Base-by-base conservation (phyloP, 2,888 invertebrate species). In the Caenorhabditis becei region DNA sequence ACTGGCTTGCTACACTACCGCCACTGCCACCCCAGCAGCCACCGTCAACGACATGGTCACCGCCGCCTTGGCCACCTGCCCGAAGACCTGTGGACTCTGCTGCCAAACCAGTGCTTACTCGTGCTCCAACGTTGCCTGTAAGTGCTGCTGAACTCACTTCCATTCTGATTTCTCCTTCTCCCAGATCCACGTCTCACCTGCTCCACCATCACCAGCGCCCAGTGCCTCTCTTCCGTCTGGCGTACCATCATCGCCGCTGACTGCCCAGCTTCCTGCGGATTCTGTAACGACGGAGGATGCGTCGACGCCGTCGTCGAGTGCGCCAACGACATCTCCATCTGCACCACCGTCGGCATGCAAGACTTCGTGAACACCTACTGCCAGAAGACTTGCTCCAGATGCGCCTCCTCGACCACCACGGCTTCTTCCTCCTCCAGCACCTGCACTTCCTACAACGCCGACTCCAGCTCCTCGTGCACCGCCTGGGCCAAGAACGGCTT, bases 11-110 rank as follows among this genome's bases (percentile, higher is more conserved):
- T 79, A 75, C 44, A 67, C 75, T 23, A 75, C 75, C 14, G 67
- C 66, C 26, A 61, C 66, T 24, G 75, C 75, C 16, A 75, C 75
- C 7, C 63, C 77, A 49, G 78, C 78, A 14, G 37, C 71, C 4
- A 51, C 65, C 14, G 70, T 71, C 14, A 47, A 47, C 11, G 71
- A 78, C 49, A 63, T 71, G 71, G 66, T 66, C 2, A 61, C 63
- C 23, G 79, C 75, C 10, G 82, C 82, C 5, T n/a, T 71, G 0
- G 20, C 65, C 16, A 67, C 59, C 3, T 84, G 84, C 41, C 70
- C 84, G 20, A 84, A 84, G 56, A 77, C 82, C 35, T 84, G 84
- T 58, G 84, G 82, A 54, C 67, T 71, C 58, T 84, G 84, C 53
- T 84, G 84, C 24, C 20, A 62, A 11, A 82, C 84, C 1, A 74